Base-by-base conservation (phyloP, 2,797 vertebrate species). In the Anguilla obscura region DNA sequence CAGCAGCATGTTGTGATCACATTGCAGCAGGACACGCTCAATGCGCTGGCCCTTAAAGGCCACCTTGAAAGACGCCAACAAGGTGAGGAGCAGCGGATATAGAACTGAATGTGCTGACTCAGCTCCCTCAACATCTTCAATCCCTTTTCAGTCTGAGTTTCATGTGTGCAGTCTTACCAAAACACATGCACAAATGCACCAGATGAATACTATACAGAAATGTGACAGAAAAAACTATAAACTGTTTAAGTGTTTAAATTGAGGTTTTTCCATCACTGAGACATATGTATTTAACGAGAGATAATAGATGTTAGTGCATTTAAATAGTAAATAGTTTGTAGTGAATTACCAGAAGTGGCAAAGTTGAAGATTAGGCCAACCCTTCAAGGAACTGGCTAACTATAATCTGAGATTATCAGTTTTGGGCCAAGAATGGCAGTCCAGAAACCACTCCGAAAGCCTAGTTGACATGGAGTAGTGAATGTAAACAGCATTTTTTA, bases 1-100 rank as follows among this genome's bases (percentile, higher is more conserved):
- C 85, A 7, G 16, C 33, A 7, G 16, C 33, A 36, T 30, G 33
- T 18, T 86, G 85, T 86, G 85, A 88, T 90, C 86, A 9, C 86
- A 86, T 87, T 89, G 85, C 85, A 82, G 79, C 40, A 24, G 74
- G 36, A 85, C 30, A 33, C 3, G 36, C 36, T 40, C 33, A 36
- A 24, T 40, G 30, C 18, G 40, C 14, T 40, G 7, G 21, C 8
- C 21, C 58, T 63, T 14, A 30, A 1, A 48, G 40, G 83, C 27
- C 50, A 76, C 4, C 10, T 16, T 74, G 66, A 74, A 63, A 48
- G 63, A 86, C 2, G n/a, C 54, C 16, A 85, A 36, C 52, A 58
- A 58, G 56, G 36, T 27, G 27, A 33, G 27, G 63, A 54, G 80
- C n/a, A 9, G 12, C 24, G 30, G 33, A 27, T 10, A 45, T 10